These are phyloP conservation scores for Drosophila aldrichi DNA, from an alignment of 2,888 invertebrate genomes.

Conservation along the genomic window DNA sequence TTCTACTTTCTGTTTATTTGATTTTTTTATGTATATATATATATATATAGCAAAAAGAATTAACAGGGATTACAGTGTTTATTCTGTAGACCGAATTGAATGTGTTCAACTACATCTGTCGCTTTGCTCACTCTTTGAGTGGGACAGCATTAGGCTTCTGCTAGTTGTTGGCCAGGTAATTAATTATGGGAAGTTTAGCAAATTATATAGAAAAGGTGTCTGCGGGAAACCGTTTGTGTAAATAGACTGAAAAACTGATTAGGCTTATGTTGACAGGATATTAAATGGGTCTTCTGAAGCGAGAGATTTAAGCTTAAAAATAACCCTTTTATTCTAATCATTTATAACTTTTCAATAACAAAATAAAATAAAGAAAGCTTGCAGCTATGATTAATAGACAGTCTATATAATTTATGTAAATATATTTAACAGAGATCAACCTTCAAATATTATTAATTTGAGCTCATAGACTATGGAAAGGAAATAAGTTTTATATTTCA, in stretches of 20 bases:
- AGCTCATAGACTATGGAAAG: no score
- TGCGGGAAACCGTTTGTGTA: background rate
- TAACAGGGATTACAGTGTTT: background rate
- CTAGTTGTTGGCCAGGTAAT: background rate
- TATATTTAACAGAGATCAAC: no score
- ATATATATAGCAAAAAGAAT: background rate
- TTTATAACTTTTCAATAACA: no score
- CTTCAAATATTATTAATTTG: no score
- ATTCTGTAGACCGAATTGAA: background rate
- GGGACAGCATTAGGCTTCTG: background rate
- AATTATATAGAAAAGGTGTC: background rate
- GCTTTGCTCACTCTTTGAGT: background rate
- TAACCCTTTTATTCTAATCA: no score
- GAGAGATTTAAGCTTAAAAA: no score
- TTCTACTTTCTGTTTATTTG: background rate
- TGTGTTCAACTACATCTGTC: slow-evolving; percentile 1
- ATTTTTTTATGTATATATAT: background rate
- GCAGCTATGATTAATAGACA: no score
- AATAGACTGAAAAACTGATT: background rate
- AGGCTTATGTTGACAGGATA: background rate
- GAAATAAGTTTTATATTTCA: no score
- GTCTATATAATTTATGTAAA: no score
- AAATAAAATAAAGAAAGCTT: no score
- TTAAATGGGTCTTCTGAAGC: no score
- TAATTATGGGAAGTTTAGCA: background rate